Evolutionary conservation across 2,888 invertebrate genomes (phyloP).

Genomic region (Hyposoter dolosus): DNA sequence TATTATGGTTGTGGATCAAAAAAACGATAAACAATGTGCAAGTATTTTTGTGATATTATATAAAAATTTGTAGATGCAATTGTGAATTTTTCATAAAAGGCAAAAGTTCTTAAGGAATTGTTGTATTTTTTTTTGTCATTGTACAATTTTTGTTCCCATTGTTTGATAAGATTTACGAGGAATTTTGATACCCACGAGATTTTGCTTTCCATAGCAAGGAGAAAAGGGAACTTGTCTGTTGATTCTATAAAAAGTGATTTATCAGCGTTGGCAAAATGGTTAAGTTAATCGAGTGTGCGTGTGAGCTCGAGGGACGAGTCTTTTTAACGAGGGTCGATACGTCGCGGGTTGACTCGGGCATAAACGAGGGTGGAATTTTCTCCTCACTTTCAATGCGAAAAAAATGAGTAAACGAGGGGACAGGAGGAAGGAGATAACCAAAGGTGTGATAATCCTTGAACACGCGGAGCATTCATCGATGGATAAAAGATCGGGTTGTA

Average conservation of each 20-base stretch:
- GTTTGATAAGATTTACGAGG: neutral
- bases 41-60: constrained; percentile 2
- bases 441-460: constrained; percentile 22
- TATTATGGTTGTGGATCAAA: neutral
- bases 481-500: constrained; percentile 40
- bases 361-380: constrained; percentile 58
- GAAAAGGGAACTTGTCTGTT: constrained; percentile 34
- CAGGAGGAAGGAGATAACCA: constrained; percentile 30
- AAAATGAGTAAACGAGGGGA: constrained; percentile 23
- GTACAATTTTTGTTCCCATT: neutral
- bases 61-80: neutral
- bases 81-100: neutral
- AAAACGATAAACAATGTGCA: constrained; percentile 7
- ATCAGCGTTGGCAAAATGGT: constrained; percentile 58
- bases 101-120: neutral
- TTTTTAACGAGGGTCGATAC: constrained; percentile 68
- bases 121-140: neutral
- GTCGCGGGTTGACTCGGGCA: constrained; percentile 57
- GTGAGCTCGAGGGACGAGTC: constrained; percentile 47
- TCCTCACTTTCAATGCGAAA: constrained; percentile 42
- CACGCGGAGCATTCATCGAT: neutral
- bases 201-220: constrained; percentile 2
- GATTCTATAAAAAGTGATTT: constrained; percentile 72
- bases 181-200: constrained; percentile 1
- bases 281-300: constrained; percentile 55